A percentile compares a stretch with the other conserved stretches of the same genome.
Evolutionary conservation across 2,113 vertebrate genomes (phyloP).

Genomic region (Archilochus colubris): DNA sequence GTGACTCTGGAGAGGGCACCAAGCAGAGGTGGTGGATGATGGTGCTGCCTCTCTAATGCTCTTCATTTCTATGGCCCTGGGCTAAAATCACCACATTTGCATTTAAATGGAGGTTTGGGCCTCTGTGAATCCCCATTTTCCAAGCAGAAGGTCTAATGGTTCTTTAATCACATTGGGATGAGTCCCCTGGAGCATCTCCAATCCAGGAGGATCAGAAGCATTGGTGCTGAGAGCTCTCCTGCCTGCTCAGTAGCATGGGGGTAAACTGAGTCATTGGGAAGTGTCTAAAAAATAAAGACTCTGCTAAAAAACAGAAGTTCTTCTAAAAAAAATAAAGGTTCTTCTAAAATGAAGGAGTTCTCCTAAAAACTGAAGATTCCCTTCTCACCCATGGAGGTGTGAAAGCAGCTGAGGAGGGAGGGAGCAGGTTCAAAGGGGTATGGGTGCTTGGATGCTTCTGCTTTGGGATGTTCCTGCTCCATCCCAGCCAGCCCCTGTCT

Average conservation of each 20-base stretch:
- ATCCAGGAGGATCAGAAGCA: background rate
- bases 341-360: background rate
- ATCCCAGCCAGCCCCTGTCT: background rate
- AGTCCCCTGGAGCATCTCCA: constrained; percentile 35
- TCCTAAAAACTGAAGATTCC: rapidly evolving
- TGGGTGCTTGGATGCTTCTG: rapidly evolving
- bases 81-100: constrained; percentile 67
- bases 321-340: too few species aligned
- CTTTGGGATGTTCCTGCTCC: background rate
- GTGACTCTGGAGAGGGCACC: background rate
- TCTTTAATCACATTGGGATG: constrained; percentile 74
- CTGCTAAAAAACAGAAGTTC: background rate
- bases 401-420: background rate
- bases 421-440: rapidly evolving
- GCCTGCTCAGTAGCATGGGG: rapidly evolving
- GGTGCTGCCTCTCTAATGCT: constrained; percentile 1
- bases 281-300: background rate
- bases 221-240: rapidly evolving
- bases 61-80: constrained; percentile 46
- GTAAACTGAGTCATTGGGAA: background rate
- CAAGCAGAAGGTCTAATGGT: constrained; percentile 50
- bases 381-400: too few species aligned
- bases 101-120: constrained; percentile 78
- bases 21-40: background rate
- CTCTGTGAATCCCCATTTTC: constrained; percentile 75